Base-by-base conservation (phyloP, 2,797 vertebrate species). In the Enteromius afrohamiltoni region DNA sequence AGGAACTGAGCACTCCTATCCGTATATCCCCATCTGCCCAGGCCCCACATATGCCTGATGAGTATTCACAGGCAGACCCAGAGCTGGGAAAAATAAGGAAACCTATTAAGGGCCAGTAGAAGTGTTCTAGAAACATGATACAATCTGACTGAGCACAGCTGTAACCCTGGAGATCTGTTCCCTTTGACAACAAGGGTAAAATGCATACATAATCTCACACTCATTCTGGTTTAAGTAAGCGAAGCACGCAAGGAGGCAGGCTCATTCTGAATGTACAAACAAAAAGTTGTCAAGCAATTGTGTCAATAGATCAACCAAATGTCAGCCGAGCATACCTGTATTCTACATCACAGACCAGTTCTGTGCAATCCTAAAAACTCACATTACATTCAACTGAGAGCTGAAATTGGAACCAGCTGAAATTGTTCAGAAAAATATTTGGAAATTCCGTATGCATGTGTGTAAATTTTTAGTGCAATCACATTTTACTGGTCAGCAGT, bases 1-100 rank as follows among this genome's bases (percentile, higher is more conserved):
- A 89, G 13, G 86, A 55, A 21, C 69, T 86, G 17, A 91, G 85
- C 49, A 91, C 79, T 40, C 89, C 91, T 40, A 91, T 89, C 29
- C 85, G 37, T 37, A 91, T 37, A 68, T 91, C 86, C 26, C 91
- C 91, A 23, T 86, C 82, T 71, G 86, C 71, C 37, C 74, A 49
- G 6, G 89, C 89, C 17, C 71, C 84, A 73, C 87, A 91, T 60
- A 77, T 73, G 16, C 77, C 73, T 42, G 73, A 13, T 6, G 73
- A 79, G 31, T 47, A 47, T 45, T 89, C 82, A 62, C 83, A 87
- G 40, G 53, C 55, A 23, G 31, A 51, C 26, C 84, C 88, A 55
- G 76, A 29, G 53, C 73, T 49, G 1, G 70, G 14, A 13, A 85
- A 26, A 40, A 88, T 2, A 65, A 47, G 60, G 75, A 42, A 34